Evolutionary conservation across 2,113 vertebrate species (phyloP).

Genomic region (Eonycteris spelaea): DNA sequence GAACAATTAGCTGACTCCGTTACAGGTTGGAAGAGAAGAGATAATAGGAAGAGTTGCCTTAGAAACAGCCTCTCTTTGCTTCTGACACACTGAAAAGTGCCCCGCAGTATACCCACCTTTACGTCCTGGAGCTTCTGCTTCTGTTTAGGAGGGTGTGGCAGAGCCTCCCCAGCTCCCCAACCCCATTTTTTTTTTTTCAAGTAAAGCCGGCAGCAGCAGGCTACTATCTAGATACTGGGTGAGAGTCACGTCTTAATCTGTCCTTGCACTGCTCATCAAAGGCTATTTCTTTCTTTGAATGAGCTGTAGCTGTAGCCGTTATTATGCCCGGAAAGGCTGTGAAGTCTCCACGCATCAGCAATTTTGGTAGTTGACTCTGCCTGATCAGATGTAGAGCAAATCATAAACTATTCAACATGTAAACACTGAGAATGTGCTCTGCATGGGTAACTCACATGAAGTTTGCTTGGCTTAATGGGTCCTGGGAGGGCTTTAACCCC

Average conservation of each 20-base stretch:
- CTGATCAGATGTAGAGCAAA: conserved; percentile 71
- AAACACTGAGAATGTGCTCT: conserved; percentile 65
- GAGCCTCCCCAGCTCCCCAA: not conserved
- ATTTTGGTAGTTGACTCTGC: conserved; percentile 64
- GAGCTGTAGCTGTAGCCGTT: conserved; percentile 46
- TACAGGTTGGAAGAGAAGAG: not conserved
- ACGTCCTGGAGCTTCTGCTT: not conserved
- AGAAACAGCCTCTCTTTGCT: not conserved
- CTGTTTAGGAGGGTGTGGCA: not conserved
- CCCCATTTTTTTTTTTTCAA: not conserved
- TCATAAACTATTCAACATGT: conserved; percentile 71
- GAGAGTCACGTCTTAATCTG: conserved; percentile 48
- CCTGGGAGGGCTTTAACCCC: not conserved
- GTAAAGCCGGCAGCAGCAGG: not conserved
- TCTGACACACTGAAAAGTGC: not conserved
- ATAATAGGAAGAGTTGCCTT: not conserved
- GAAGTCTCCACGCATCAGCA: conserved; percentile 71
- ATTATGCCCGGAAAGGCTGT: conserved; percentile 50
- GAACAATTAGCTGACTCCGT: not conserved
- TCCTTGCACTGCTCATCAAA: conserved; percentile 65
- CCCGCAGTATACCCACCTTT: not conserved
- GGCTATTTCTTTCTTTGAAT: conserved; percentile 61
- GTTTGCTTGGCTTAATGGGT: not conserved
- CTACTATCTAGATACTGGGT: not conserved
- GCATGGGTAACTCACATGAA: not conserved